phyloP scores from a whole-genome alignment of 2,888 invertebrate genomes.

The Craniophora ligustri region DNA sequence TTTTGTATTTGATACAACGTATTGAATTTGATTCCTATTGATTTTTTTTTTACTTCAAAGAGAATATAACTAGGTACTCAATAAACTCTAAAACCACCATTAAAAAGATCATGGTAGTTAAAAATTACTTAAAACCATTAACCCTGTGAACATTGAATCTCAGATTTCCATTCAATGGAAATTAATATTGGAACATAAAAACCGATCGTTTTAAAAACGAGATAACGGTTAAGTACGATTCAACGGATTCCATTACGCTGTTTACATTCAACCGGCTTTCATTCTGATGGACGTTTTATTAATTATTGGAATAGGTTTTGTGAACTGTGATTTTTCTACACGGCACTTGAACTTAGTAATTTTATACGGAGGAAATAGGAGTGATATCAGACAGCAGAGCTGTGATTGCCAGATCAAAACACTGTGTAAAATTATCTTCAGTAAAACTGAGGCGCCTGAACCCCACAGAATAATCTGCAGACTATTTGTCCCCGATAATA shows the following conservation, averaged over 20 bases:
- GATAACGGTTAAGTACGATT: conserved; percentile 49
- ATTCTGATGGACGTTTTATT: conserved; percentile 33
- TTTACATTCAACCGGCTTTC: conserved; percentile 34
- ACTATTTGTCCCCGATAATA: no score
- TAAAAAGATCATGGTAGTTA: background rate
- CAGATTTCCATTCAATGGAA: conserved; percentile 44
- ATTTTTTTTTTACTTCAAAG: background rate
- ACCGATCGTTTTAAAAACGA: conserved; percentile 55
- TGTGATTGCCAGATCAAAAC: no score
- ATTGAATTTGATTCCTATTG: no score
- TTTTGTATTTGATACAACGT: no score
- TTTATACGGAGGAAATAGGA: no score
- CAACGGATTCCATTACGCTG: conserved; percentile 50
- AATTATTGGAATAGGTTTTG: conserved; percentile 42
- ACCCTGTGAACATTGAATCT: conserved; percentile 7
- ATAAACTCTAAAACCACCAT: background rate
- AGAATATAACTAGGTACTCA: background rate
- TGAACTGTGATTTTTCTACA: background rate
- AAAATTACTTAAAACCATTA: background rate
- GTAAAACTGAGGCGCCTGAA: no score
- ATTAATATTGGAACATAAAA: conserved; percentile 54
- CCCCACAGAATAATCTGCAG: no score
- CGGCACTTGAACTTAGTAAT: no score
- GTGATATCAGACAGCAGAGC: no score
- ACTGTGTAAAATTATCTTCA: no score